Evolutionary conservation across 2,797 vertebrate species (phyloP), one percentile per base, ranked within the genome.

Genomic region (Halcyon chelicuti): DNA sequence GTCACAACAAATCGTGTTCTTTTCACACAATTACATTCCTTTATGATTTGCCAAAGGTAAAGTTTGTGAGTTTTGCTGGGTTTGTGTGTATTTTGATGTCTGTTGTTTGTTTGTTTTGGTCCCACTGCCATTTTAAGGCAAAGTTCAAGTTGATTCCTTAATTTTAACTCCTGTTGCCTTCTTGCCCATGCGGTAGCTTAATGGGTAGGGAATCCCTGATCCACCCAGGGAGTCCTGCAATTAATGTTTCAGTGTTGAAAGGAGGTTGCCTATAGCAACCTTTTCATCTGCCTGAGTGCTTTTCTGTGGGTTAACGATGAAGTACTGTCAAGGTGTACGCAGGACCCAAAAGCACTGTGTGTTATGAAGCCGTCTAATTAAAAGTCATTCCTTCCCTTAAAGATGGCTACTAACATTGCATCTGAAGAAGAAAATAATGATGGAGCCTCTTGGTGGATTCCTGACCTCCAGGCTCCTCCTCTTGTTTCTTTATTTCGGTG

Each of bases 171-270:
- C 86, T 33, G 14, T 39, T n/a, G 9, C 52, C 35, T 71, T 66
- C 63, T 63, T 42, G 65, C 93, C 62, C 46, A 7, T 2, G 16
- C 16, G 39, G 31, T 70, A 66, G 57, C 62, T 46, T 87, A 82
- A 71, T 28, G 52, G 74, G 57, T 42, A 91, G 94, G 95, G 95
- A 97, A 96, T 96, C 94, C 95, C 94, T 37, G 31, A 49, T 49
- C 47, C 17, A 8, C 46, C 57, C 65, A 12, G 72, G 70, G 25
- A 94, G 66, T 77, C 72, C 80, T 40, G 11, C 68, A 95, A 83
- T 96, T 82, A 85, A 68, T 63, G 21, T 14, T 66, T 42, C 29
- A 0, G 20, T 46, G 68, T 88, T 33, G 6, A 62, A 71, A 90
- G 80, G 71, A 25, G 9, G 93, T 91, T 96, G 95, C 91, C 84